Conservation (phyloP, 2,113 vertebrate species). For the Carassius auratus region DNA sequence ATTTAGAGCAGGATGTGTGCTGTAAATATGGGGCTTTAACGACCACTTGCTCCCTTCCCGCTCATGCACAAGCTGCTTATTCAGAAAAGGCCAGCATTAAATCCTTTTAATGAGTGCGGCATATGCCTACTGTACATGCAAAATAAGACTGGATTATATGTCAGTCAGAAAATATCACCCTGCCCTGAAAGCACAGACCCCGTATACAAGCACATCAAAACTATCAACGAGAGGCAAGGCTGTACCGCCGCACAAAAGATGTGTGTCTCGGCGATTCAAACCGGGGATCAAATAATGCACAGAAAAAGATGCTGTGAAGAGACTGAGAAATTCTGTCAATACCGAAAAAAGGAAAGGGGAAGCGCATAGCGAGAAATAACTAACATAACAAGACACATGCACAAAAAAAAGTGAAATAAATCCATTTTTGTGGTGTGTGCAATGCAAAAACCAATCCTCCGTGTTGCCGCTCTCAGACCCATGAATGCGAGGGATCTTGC, state of each 20-base stretch:
- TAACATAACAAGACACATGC: constrained; percentile 17
- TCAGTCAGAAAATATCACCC: constrained; percentile 39
- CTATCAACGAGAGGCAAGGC: constrained; percentile 42
- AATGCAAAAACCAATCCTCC: constrained; percentile 35
- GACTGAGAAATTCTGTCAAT: neutral
- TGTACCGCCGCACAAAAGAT: neutral
- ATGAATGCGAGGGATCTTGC: constrained; percentile 34
- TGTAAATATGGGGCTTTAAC: constrained; percentile 52
- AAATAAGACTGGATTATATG: constrained; percentile 58
- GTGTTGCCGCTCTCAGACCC: constrained; percentile 18
- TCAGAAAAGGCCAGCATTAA: constrained; percentile 48
- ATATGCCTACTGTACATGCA: constrained; percentile 54
- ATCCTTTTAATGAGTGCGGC: constrained; percentile 55
- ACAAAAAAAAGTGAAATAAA: constrained; percentile 37
- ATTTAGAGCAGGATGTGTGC: constrained; percentile 52
- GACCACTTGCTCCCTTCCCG: constrained; percentile 10
- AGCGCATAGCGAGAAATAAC: neutral
- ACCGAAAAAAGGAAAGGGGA: neutral
- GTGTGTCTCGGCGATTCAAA: neutral
- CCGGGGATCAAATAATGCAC: constrained; percentile 6
- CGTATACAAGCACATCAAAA: constrained; percentile 3
- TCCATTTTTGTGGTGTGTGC: constrained; percentile 12
- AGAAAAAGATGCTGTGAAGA: neutral
- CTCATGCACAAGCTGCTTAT: constrained; percentile 48
- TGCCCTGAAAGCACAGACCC: constrained; percentile 39